Evolutionary conservation across 2,797 vertebrate genomes (phyloP), one percentile per base, ranked within the genome.

Genomic region (Peromyscus attwateri): DNA sequence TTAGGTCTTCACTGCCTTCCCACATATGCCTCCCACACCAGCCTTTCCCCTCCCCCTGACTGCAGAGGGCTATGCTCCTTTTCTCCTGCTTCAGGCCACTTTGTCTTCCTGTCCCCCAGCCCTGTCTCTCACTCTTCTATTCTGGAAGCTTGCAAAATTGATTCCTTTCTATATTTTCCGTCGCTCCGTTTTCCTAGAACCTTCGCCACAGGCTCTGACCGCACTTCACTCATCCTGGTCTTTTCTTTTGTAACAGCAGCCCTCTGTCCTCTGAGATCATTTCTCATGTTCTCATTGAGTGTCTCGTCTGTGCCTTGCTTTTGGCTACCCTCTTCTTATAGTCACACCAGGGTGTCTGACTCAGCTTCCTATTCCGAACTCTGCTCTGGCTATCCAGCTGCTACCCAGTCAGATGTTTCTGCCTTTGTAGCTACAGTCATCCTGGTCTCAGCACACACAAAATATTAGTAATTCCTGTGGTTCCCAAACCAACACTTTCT

Each of bases 401-500:
- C 25, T 92, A 52, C 49, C 14, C 52, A 14, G 0, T 8, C 29
- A 77, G 68, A 49, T 52, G 70, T 91, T 95, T 94, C 49, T 95
- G 70, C 37, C 79, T 31, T 29, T 34, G 10, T 55, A 34, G 80
- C 19, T 90, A 25, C 1, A 27, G 57, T 68, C 60, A 16, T 29
- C 52, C 62, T 0, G 6, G 40, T 82, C 37, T 80, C 37, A 11
- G 52, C 29, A 75, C 13, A 37, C 52, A 82, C 31, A 79, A 62
- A 81, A 43, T 68, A 12, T 77, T 29, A 66, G n/a, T 34, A 13
- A n/a, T 81, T 83, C 25, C 12, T 34, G 0, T 37, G 16, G 85
- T 85, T 13, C 57, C 52, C 31, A 40, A 80, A 70, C 11, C 1
- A 66, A 34, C 5, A 0, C 31, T 7, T 66, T 82, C 62, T 95